Evolutionary conservation across 2,113 vertebrate genomes (phyloP).

Genomic region (Camelus dromedarius): DNA sequence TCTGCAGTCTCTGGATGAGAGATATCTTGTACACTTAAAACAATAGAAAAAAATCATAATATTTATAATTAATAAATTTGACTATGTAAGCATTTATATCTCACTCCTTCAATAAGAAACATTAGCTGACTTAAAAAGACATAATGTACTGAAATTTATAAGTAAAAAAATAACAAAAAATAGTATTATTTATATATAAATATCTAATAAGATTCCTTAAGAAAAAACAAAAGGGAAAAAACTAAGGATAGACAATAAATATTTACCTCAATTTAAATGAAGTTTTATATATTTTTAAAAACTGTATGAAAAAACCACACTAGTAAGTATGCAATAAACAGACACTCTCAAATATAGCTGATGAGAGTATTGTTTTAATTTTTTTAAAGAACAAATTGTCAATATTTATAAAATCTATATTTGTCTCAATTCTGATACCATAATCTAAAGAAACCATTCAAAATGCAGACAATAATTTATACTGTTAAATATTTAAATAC

Average conservation of each 20-base stretch:
- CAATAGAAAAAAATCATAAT: neutral
- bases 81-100: neutral
- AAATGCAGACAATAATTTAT: neutral
- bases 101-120: neutral
- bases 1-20: neutral
- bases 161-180: neutral
- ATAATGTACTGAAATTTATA: neutral
- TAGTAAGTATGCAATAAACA: neutral
- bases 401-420: neutral
- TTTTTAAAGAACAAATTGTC: neutral
- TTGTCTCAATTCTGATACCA: neutral
- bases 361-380: neutral
- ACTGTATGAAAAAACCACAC: neutral
- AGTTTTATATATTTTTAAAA: neutral
- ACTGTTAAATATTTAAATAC: neutral
- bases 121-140: slow-evolving; percentile 6
- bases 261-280: neutral
- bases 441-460: neutral
- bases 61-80: slow-evolving; percentile 3
- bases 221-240: slow-evolving; percentile 22
- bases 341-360: neutral
- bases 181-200: neutral
- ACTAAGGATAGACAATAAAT: neutral
- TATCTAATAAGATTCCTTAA: neutral
- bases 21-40: neutral